Conservation (phyloP, 2,113 vertebrate genomes). For the Bungarus multicinctus region DNA sequence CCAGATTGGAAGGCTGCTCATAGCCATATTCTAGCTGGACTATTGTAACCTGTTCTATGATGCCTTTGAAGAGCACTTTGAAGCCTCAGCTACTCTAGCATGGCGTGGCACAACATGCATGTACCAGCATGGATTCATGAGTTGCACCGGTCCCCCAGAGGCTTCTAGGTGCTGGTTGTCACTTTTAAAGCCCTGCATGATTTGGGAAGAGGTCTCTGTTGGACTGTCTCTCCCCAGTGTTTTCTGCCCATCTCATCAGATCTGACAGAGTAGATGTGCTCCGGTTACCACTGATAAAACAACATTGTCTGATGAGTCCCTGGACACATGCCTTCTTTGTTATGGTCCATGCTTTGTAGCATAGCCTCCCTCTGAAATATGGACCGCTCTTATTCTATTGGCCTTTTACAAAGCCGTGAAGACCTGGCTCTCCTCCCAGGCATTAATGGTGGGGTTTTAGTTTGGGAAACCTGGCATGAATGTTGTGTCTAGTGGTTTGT, state of each 20-base stretch:
- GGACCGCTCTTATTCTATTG: neutral
- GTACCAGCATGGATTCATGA: neutral
- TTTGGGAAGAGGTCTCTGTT: neutral
- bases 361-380: neutral
- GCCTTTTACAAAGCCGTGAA: neutral
- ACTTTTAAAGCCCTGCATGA: neutral
- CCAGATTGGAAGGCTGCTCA: neutral
- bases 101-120: neutral
- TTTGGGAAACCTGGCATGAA: neutral
- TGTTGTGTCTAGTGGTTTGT: neutral
- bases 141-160: neutral
- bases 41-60: neutral
- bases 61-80: neutral
- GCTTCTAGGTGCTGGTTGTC: neutral
- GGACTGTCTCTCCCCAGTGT: neutral
- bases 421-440: neutral
- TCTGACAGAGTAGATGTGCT: neutral
- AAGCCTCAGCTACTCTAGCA: neutral
- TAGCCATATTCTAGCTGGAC: neutral
- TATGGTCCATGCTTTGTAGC: neutral
- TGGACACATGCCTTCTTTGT: neutral
- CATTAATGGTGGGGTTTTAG: neutral
- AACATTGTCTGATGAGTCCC: neutral
- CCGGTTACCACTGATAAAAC: neutral
- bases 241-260: neutral